Evolutionary conservation across 2,888 invertebrate genomes (phyloP).

Genomic region (Diadegma fenestrale): DNA sequence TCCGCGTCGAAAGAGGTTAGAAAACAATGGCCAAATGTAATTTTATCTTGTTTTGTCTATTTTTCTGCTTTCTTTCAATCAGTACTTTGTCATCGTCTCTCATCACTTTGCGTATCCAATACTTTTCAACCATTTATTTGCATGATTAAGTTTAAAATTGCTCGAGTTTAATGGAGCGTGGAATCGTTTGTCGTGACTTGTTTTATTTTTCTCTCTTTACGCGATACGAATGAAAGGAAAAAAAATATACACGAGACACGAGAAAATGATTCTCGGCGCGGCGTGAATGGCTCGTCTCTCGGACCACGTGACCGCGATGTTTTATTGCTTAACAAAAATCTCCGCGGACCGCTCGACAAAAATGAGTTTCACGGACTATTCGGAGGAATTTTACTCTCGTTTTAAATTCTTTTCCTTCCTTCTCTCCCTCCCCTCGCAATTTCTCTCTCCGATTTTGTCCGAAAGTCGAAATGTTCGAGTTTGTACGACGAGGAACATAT

Average conservation of each 20-base stretch:
- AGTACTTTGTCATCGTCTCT: background rate
- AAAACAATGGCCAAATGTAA: slow-evolving; percentile 53
- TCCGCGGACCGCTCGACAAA: background rate
- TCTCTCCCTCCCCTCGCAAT: background rate
- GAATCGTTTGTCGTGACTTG: background rate
- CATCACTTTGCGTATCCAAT: background rate
- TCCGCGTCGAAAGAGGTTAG: slow-evolving; percentile 70
- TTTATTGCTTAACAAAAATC: slow-evolving; percentile 7
- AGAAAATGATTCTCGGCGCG: slow-evolving; percentile 17
- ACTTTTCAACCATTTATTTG: background rate
- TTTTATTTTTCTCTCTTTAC: background rate
- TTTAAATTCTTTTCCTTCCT: background rate
- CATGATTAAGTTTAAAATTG: background rate
- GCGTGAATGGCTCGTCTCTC: slow-evolving; percentile 11
- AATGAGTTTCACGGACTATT: background rate
- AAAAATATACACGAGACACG: slow-evolving; percentile 2
- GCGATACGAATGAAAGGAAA: background rate
- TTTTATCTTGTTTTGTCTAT: slow-evolving; percentile 2
- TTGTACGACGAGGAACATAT: background rate
- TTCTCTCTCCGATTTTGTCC: background rate
- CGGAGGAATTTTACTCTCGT: slow-evolving; percentile 1
- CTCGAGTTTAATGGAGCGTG: background rate
- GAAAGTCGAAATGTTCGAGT: background rate
- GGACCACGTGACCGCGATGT: slow-evolving; percentile 20
- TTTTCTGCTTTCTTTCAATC: background rate